Percentiles rank a stretch among this genome's conserved stretches.
These are phyloP conservation scores for Metopolophium dirhodum DNA, from an alignment of 1,140 invertebrate genomes.

Conservation along the genomic window DNA sequence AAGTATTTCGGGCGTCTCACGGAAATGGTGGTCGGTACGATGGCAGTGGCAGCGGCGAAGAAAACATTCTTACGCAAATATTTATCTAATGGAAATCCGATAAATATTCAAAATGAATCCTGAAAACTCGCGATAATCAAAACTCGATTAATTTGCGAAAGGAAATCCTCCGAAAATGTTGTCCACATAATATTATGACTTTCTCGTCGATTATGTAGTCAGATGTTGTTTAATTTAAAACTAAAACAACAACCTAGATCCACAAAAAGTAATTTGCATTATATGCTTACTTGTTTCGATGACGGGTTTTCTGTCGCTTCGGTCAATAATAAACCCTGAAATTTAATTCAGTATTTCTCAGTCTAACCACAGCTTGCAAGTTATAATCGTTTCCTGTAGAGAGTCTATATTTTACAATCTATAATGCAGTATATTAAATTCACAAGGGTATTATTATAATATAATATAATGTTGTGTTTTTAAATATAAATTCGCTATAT, in stretches of 20 bases:
- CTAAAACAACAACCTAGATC: constrained; percentile 58
- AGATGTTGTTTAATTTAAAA: constrained; percentile 49
- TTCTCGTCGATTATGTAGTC: constrained; percentile 26
- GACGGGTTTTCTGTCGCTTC: background rate
- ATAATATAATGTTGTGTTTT: too few species aligned
- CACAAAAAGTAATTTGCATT: constrained; percentile 58
- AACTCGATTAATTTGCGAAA: constrained; percentile 49
- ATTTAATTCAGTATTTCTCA: background rate
- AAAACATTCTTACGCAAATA: constrained; percentile 52
- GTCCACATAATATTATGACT: constrained; percentile 16
- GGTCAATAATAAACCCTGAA: background rate
- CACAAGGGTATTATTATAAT: too few species aligned
- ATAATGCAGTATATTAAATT: too few species aligned
- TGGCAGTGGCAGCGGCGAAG: background rate
- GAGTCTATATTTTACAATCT: background rate
- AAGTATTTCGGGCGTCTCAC: constrained; percentile 19
- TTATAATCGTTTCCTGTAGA: background rate
- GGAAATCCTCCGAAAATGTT: constrained; percentile 4
- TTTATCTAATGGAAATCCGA: constrained; percentile 51
- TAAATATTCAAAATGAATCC: constrained; percentile 49
- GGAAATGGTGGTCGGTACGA: background rate
- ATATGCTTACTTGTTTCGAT: constrained; percentile 25
- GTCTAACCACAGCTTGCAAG: background rate
- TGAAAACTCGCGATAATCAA: constrained; percentile 46
- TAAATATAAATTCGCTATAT: too few species aligned